These are phyloP conservation scores for Abramis brama DNA, from an alignment of 2,113 vertebrate species.

Conservation along the genomic window DNA sequence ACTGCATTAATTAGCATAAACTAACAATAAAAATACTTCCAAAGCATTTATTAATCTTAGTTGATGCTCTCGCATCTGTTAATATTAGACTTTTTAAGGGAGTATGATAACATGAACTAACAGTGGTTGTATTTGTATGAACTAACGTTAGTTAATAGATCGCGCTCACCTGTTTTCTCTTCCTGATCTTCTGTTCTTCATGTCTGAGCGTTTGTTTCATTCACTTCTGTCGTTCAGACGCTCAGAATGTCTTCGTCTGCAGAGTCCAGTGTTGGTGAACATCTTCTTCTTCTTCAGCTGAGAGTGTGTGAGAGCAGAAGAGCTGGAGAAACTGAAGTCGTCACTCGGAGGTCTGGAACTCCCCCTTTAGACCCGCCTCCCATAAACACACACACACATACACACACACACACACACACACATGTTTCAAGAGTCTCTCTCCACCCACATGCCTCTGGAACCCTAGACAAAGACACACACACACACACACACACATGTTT, in stretches of 20 bases:
- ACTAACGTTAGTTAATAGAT: too few relatives aligned
- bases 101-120: too few relatives aligned
- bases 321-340: background rate
- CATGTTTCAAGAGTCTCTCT: background rate
- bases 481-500: background rate
- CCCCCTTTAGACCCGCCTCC: background rate
- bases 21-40: background rate
- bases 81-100: background rate
- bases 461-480: background rate
- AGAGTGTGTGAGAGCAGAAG: background rate
- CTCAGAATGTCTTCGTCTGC: background rate
- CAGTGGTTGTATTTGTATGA: too few relatives aligned
- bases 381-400: background rate
- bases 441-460: constrained; percentile 22
- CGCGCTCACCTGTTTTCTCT: background rate
- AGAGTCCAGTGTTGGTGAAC: background rate
- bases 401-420: background rate
- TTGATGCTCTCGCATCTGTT: background rate
- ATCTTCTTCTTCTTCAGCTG: background rate
- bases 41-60: background rate
- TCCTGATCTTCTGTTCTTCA: background rate
- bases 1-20: background rate
- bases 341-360: background rate
- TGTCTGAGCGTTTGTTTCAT: background rate
- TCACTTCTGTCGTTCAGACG: background rate